Evolutionary conservation across 2,888 invertebrate species (phyloP).

Genomic region (Drosophila infuscata): DNA sequence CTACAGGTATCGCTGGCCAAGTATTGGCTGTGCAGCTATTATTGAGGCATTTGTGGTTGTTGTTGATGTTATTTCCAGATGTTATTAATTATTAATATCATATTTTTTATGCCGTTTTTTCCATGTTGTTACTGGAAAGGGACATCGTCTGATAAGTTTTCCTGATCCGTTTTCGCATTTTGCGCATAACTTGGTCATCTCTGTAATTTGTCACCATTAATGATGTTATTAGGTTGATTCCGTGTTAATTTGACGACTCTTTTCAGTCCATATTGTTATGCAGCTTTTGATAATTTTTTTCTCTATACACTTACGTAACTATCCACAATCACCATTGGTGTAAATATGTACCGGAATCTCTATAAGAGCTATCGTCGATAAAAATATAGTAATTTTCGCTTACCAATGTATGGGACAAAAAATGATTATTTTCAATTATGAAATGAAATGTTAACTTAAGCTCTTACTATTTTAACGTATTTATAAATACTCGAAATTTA

Average conservation of each 20-base stretch:
- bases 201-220: conserved; percentile 57
- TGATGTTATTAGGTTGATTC: conserved; percentile 58
- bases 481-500: neutral
- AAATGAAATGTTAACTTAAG: neutral
- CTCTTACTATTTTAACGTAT: neutral
- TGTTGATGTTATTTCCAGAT: conserved; percentile 19
- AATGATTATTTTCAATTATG: neutral
- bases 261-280: neutral
- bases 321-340: neutral
- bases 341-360: neutral
- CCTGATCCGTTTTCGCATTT: conserved; percentile 53
- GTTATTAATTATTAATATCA: conserved; percentile 71
- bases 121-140: conserved; percentile 3
- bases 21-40: conserved; percentile 14
- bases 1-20: conserved; percentile 19
- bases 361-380: neutral
- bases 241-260: conserved; percentile 14
- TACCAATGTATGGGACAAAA: neutral
- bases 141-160: conserved; percentile 12
- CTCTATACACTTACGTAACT: neutral
- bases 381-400: neutral
- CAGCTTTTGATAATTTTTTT: neutral
- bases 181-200: conserved; percentile 46
- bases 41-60: conserved; percentile 13
- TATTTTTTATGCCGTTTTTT: conserved; percentile 50